Conservation (phyloP, 2,113 vertebrate species). For the Carollia perspicillata region DNA sequence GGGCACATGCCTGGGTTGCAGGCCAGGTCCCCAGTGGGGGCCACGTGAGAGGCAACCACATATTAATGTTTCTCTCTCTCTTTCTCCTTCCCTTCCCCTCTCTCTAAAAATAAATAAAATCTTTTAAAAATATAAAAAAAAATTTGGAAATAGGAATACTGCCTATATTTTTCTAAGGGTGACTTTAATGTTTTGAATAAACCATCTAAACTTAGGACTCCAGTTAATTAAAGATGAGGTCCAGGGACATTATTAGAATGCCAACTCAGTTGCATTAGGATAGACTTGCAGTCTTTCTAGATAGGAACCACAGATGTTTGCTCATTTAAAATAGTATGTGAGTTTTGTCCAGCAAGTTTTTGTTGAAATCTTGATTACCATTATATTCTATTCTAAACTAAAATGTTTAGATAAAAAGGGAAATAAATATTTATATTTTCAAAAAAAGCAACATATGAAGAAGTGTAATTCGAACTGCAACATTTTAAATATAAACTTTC, state of each 20-base stretch:
- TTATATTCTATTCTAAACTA: constrained; percentile 2
- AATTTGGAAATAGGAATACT: neutral
- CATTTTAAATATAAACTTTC: neutral
- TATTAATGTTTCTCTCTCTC: too few relatives aligned
- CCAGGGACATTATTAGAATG: neutral
- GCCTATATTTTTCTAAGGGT: neutral
- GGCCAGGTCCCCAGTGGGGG: too few relatives aligned
- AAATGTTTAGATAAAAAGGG: neutral
- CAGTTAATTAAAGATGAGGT: neutral
- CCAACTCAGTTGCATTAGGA: neutral
- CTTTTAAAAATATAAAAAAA: too few relatives aligned
- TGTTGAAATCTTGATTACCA: neutral
- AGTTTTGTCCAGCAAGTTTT: neutral
- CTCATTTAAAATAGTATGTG: neutral
- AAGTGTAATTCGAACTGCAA: neutral
- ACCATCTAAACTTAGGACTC: neutral
- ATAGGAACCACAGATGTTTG: neutral
- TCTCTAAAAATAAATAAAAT: too few relatives aligned
- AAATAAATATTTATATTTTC: neutral
- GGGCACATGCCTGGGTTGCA: too few relatives aligned
- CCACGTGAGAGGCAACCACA: too few relatives aligned
- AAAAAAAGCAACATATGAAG: neutral
- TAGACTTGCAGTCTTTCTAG: neutral
- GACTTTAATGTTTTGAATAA: neutral
- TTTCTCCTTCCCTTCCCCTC: too few relatives aligned